These are phyloP conservation scores for Drosophila meridionalis DNA, from an alignment of 2,888 invertebrate species.

Conservation along the genomic window DNA sequence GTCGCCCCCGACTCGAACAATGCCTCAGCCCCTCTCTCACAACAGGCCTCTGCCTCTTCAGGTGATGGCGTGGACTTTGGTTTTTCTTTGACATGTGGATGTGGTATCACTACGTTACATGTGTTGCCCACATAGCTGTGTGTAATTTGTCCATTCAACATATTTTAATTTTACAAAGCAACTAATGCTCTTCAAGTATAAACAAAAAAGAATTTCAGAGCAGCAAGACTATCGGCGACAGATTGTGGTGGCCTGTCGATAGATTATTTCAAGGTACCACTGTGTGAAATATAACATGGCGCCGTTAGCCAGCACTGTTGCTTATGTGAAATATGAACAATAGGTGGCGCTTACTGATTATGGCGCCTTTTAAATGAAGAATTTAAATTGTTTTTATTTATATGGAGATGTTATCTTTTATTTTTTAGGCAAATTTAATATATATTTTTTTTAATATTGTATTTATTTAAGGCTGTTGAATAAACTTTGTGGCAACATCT, in stretches of 20 bases:
- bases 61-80: conserved; percentile 48
- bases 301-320: conserved; percentile 31
- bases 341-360: conserved; percentile 39
- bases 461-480: background rate
- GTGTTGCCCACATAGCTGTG: conserved; percentile 71
- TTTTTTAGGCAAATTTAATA: background rate
- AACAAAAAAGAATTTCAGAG: conserved; percentile 60
- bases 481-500: background rate
- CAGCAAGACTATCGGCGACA: conserved; percentile 45
- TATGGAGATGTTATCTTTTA: background rate
- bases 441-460: background rate
- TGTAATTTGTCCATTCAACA: conserved; percentile 73
- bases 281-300: conserved; percentile 1
- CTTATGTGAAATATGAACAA: background rate
- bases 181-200: conserved; percentile 66
- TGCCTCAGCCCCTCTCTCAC: conserved; percentile 36
- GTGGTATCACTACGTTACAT: conserved; percentile 67
- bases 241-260: conserved; percentile 48
- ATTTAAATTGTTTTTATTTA: conserved; percentile 20
- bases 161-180: conserved; percentile 65
- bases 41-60: conserved; percentile 35
- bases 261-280: conserved; percentile 1
- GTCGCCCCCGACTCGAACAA: conserved; percentile 9
- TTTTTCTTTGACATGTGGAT: conserved; percentile 70
- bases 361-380: conserved; percentile 8